These are phyloP conservation scores for Hippocampus mohnikei DNA, from an alignment of 2,113 vertebrate species.

Conservation along the genomic window DNA sequence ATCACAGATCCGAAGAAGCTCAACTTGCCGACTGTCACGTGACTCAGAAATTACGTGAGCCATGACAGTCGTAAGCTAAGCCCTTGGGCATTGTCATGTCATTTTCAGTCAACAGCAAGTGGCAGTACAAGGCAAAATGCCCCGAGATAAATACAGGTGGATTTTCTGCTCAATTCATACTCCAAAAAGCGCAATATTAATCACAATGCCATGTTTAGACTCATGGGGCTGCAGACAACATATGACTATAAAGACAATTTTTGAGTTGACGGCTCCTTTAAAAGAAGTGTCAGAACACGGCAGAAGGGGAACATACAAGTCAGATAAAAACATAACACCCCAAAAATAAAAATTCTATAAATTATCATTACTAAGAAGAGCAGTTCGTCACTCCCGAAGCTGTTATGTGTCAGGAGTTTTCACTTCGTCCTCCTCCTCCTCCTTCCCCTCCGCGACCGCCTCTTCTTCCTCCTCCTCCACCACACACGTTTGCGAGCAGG, in stretches of 20 bases:
- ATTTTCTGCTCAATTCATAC: too few relatives aligned
- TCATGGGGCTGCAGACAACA: neutral
- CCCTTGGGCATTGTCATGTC: too few relatives aligned
- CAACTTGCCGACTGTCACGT: too few relatives aligned
- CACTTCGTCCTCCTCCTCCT: slow-evolving; percentile 70
- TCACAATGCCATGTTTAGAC: too few relatives aligned
- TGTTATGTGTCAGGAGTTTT: slow-evolving; percentile 85
- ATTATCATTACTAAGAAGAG: slow-evolving; percentile 76
- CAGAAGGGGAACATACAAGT: slow-evolving; percentile 72
- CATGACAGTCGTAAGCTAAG: too few relatives aligned
- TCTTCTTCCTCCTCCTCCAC: slow-evolving; percentile 73
- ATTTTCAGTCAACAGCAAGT: too few relatives aligned
- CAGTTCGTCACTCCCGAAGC: slow-evolving; percentile 66
- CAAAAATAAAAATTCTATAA: slow-evolving; percentile 71
- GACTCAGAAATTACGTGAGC: too few relatives aligned
- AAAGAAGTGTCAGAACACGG: slow-evolving; percentile 75
- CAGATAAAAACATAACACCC: slow-evolving; percentile 59
- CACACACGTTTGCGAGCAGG: slow-evolving; percentile 71
- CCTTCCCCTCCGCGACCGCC: slow-evolving; percentile 69
- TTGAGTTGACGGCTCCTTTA: neutral
- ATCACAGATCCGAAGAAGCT: too few relatives aligned
- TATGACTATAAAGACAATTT: too few relatives aligned
- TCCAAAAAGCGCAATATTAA: too few relatives aligned
- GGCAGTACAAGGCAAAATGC: too few relatives aligned
- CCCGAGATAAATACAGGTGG: too few relatives aligned